Base-by-base conservation (phyloP, 2,888 invertebrate species). In the Heliconius aoede region DNA sequence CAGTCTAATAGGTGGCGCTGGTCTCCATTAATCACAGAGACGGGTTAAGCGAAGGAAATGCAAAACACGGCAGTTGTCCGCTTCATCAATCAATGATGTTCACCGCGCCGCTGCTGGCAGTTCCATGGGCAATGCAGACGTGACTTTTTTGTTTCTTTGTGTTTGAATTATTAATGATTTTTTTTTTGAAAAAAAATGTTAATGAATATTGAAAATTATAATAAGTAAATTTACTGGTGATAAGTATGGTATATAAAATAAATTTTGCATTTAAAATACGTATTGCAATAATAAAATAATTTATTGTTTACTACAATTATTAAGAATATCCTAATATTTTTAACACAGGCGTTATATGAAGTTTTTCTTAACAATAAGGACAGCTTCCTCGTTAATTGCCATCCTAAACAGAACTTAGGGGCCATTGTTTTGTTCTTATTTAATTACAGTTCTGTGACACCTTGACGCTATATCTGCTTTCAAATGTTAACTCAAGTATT, bases 21-120 rank as follows among this genome's bases (percentile, higher is more conserved):
- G 87, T 84, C 81, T 80, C 86, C 91, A 94, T 94, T 92, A 91
- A 93, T 94, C 93, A 94, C 89, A 81, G 86, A 88, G 91, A 90
- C 92, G 93, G 91, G 91, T 90, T 92, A 91, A 92, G 91, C 90
- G 89, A 87, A 93, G 92, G 93, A 93, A 93, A 94, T 93, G 93
- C 93, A 94, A 94, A 93, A 94, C 91, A 90, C 90, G 89, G 89
- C 90, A 91, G 90, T 93, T 91, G 93, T 91, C 91, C 86, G 88
- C 89, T 91, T 67, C 93, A 94, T 94, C 93, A 93, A 94, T 94
- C 94, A 94, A 89, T 87, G 82, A 81, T 82, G 81, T 81, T 79
- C 71, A 67, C 67, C 60, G 72, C 36, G 76, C 73, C 64, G 32
- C 64, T 13, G 32, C 24, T 65, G 24, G 65, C 76, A 79, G 74